Evolutionary conservation across 2,888 invertebrate species (phyloP).

Genomic region (Agrochola lota): DNA sequence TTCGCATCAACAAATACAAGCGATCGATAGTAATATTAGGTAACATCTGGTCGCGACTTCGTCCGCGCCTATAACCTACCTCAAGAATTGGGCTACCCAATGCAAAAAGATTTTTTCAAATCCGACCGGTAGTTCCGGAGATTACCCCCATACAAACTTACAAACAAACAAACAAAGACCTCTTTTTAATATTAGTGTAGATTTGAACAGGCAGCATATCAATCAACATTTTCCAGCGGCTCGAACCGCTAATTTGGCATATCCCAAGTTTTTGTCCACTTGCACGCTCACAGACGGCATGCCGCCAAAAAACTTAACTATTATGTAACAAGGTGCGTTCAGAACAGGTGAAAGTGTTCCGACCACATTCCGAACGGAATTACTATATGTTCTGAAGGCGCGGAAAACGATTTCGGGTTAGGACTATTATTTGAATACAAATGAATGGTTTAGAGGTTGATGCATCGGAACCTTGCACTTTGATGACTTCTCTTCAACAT

Average conservation of each 20-base stretch:
- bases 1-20: constrained; percentile 2
- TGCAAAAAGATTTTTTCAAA: too few species aligned
- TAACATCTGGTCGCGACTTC: too few species aligned
- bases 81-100: too few species aligned
- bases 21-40: not conserved
- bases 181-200: too few species aligned
- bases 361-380: constrained; percentile 75
- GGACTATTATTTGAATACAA: constrained; percentile 10
- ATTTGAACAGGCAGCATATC: constrained; percentile 5
- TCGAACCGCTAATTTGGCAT: constrained; percentile 39
- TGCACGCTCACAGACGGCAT: constrained; percentile 77
- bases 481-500: not conserved
- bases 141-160: too few species aligned
- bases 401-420: constrained; percentile 49
- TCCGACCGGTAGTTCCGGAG: too few species aligned
- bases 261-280: constrained; percentile 38
- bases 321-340: constrained; percentile 67
- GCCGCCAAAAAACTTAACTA: constrained; percentile 79
- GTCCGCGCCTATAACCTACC: too few species aligned
- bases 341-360: constrained; percentile 80
- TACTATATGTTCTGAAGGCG: constrained; percentile 59
- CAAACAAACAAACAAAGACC: too few species aligned
- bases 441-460: not conserved
- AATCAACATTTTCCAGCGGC: constrained; percentile 19
- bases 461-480: not conserved